phyloP scores from a whole-genome alignment of 53 echinoderm and acorn worm genomes.

The Astropecten irregularis region DNA sequence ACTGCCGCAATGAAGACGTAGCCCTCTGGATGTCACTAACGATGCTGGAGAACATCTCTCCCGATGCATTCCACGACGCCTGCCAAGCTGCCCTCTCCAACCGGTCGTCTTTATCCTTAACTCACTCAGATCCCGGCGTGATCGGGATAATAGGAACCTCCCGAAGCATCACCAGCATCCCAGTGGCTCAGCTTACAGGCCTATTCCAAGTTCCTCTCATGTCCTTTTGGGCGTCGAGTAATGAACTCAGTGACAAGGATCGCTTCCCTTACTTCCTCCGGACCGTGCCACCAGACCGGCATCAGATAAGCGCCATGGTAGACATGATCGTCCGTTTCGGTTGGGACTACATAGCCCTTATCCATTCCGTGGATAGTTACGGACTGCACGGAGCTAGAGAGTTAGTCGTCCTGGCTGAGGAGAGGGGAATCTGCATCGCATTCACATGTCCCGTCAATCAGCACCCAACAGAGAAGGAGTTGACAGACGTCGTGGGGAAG shows the following conservation, averaged over 20 bases:
- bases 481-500: constrained; percentile 23
- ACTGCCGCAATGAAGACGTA: constrained; percentile 73
- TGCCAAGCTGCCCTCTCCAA: background rate
- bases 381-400: constrained; percentile 56
- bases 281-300: constrained; percentile 55
- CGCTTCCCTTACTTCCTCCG: constrained; percentile 56
- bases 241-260: constrained; percentile 55
- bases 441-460: constrained; percentile 31
- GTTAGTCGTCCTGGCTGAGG: constrained; percentile 35
- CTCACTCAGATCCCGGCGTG: background rate
- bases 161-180: constrained; percentile 53
- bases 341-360: constrained; percentile 52
- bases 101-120: too few relatives aligned
- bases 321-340: constrained; percentile 43
- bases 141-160: constrained; percentile 54
- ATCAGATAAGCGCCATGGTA: constrained; percentile 54
- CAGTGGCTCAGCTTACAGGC: constrained; percentile 35
- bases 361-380: constrained; percentile 54
- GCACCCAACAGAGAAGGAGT: constrained; percentile 8
- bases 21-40: constrained; percentile 66
- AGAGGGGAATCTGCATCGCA: constrained; percentile 42
- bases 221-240: constrained; percentile 57
- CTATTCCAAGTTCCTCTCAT: constrained; percentile 49
- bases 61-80: constrained; percentile 10
- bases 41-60: constrained; percentile 15